Percentiles rank a stretch among this genome's conserved stretches.
Conservation (phyloP, 2,888 invertebrate species). For the Stenurella melanura region DNA sequence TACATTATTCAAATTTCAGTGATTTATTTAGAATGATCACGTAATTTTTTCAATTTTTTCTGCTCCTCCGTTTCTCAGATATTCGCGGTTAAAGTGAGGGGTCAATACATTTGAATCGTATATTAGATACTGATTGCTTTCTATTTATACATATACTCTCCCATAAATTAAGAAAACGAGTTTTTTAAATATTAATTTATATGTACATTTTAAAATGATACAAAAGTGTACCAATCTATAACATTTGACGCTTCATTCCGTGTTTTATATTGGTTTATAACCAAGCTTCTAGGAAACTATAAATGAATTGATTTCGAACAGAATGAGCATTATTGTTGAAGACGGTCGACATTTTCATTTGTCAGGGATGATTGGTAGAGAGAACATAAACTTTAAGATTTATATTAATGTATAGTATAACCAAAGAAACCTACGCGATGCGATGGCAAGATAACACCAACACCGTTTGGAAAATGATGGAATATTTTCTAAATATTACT, state of each 20-base stretch:
- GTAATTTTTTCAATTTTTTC: too few species aligned
- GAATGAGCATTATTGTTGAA: constrained; percentile 60
- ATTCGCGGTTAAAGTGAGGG: too few species aligned
- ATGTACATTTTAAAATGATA: neutral
- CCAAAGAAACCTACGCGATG: constrained; percentile 56
- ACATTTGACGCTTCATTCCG: constrained; percentile 26
- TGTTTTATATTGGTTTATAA: constrained; percentile 30
- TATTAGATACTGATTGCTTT: too few species aligned
- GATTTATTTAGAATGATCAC: too few species aligned
- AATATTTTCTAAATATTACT: constrained; percentile 32
- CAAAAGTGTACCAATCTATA: constrained; percentile 21
- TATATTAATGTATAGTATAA: constrained; percentile 58
- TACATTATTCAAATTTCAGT: too few species aligned
- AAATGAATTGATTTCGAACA: constrained; percentile 57
- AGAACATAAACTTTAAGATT: constrained; percentile 61
- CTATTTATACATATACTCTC: too few species aligned
- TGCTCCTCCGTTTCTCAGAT: too few species aligned
- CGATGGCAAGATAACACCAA: constrained; percentile 35
- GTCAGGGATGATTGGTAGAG: constrained; percentile 62
- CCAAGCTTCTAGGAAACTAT: constrained; percentile 29
- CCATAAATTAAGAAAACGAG: neutral
- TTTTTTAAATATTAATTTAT: constrained; percentile 4
- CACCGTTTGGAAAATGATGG: constrained; percentile 32
- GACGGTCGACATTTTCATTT: constrained; percentile 65
- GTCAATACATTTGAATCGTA: too few species aligned